A percentile compares a stretch with the other conserved stretches of the same genome.
Conservation (phyloP, 2,797 vertebrate genomes). For the Siniperca undulata region DNA sequence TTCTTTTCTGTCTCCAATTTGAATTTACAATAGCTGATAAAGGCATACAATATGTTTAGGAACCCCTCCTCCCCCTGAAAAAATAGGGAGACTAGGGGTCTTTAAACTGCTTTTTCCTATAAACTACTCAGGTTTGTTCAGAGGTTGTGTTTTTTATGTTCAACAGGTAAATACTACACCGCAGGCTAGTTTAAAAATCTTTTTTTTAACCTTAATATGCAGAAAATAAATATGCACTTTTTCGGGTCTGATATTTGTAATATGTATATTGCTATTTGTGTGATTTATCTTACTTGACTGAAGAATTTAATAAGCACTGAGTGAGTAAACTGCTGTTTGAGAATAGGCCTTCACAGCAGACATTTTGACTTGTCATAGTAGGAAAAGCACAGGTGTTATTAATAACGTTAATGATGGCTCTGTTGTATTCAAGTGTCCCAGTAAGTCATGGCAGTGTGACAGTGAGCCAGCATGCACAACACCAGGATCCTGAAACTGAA, state of each 20-base stretch:
- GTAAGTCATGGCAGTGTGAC: too few species aligned
- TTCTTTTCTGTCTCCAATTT: conserved; percentile 48
- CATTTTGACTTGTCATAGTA: background rate
- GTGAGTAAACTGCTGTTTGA: background rate
- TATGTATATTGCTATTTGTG: background rate
- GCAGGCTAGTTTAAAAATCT: background rate
- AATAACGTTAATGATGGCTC: background rate
- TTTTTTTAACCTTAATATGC: background rate
- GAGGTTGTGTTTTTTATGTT: background rate
- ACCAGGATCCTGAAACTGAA: background rate
- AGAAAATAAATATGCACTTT: background rate
- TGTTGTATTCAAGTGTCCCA: too few species aligned
- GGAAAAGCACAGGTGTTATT: background rate
- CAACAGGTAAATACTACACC: background rate
- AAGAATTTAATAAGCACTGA: background rate
- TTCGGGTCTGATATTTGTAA: background rate
- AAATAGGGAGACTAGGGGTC: background rate
- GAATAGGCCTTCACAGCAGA: background rate
- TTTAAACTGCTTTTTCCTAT: background rate
- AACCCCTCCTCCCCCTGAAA: background rate
- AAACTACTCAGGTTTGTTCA: background rate
- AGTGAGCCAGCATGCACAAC: background rate
- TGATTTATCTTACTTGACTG: background rate
- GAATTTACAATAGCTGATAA: conserved; percentile 15
- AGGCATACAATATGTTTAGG: background rate